Percentiles rank a stretch among this genome's conserved stretches.
Conservation (phyloP, 1,140 invertebrate species). For the Pemphigus obesinymphae region DNA sequence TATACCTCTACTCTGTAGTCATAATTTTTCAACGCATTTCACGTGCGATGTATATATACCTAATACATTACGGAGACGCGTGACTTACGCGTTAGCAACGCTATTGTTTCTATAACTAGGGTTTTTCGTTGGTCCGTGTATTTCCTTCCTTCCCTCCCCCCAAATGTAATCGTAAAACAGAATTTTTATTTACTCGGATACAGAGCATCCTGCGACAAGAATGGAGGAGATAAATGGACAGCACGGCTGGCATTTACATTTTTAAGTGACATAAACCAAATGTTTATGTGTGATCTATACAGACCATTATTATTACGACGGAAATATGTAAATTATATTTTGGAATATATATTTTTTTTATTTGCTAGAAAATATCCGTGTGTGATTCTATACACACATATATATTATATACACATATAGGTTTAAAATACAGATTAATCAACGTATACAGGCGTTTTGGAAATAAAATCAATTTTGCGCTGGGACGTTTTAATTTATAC, state of each 20-base stretch:
- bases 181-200: neutral
- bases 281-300: neutral
- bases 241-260: neutral
- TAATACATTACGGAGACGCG: neutral
- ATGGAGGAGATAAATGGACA: neutral
- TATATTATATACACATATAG: neutral
- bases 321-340: conserved; percentile 2
- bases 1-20: neutral
- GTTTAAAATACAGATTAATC: neutral
- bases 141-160: neutral
- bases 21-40: neutral
- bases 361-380: neutral
- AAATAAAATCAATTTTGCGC: neutral
- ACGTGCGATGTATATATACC: too few species aligned
- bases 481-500: neutral
- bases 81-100: neutral
- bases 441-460: neutral
- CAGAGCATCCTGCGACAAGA: neutral
- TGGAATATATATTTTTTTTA: neutral
- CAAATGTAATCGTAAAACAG: neutral
- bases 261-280: neutral
- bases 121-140: neutral
- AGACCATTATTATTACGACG: neutral
- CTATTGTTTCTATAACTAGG: neutral
- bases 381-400: neutral